Percentiles rank a stretch among this genome's conserved stretches.
phyloP scores from a whole-genome alignment of 37 sponge, comb jelly and placozoan genomes.

The Spongilla lacustris region DNA sequence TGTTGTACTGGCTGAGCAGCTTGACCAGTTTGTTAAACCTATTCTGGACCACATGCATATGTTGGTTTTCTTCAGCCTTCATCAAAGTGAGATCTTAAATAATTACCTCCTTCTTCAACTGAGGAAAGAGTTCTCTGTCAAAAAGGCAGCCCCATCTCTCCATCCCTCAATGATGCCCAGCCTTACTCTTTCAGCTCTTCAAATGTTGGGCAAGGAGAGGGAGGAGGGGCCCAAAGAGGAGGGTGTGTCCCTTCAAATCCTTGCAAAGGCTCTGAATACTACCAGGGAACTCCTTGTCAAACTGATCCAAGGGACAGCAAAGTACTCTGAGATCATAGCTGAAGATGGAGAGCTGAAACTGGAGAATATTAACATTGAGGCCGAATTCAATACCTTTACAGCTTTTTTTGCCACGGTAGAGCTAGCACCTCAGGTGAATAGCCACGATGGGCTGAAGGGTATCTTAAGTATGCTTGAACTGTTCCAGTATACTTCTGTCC shows the following conservation, averaged over 20 bases:
- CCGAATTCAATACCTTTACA: slow-evolving; percentile 26
- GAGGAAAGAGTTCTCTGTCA: background rate
- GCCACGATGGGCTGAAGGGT: slow-evolving; percentile 17
- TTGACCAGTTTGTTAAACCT: slow-evolving; percentile 22
- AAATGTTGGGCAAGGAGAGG: too few species aligned
- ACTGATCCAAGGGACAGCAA: slow-evolving; percentile 23
- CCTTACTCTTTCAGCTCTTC: background rate
- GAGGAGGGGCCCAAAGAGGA: background rate
- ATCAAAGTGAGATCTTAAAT: slow-evolving; percentile 50
- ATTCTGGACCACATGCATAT: slow-evolving; percentile 33
- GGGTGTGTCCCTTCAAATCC: background rate
- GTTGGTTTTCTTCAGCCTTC: slow-evolving; percentile 50
- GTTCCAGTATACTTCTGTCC: slow-evolving; percentile 55
- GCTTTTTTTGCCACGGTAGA: background rate
- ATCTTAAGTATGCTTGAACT: slow-evolving; percentile 53
- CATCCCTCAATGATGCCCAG: too few species aligned
- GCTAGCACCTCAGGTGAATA: background rate
- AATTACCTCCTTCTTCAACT: slow-evolving; percentile 29
- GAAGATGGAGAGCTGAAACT: slow-evolving; percentile 6
- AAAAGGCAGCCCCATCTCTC: too few species aligned
- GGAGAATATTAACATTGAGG: slow-evolving; percentile 29
- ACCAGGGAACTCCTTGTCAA: background rate
- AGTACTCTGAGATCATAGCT: slow-evolving; percentile 7
- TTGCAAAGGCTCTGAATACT: background rate
- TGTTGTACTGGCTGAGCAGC: background rate